Base-by-base conservation (phyloP, 2,888 invertebrate genomes). In the Limenitis camilla region DNA sequence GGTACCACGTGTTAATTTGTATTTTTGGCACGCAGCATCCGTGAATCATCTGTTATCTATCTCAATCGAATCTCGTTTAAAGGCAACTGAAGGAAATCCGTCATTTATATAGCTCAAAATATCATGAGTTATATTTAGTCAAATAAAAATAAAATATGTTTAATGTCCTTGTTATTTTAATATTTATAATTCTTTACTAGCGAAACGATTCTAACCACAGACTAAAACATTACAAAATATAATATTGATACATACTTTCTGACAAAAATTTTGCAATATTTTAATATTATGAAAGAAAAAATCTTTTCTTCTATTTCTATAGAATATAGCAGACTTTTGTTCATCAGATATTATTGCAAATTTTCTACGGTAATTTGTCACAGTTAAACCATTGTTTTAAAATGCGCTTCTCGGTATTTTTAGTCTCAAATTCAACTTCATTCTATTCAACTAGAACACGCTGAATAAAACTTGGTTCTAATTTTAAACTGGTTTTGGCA, bases 1-100 rank as follows among this genome's bases (percentile, higher is more conserved):
- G n/a, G n/a, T n/a, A n/a, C n/a, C 61, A 67, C 69, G 70, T 65
- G 72, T 65, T 70, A 68, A 67, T 71, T 69, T 53, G 64, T 71
- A 74, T 74, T 66, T 64, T 64, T 59, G 64, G 66, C 63, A 65
- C 63, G 61, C 56, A 57, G 31, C 48, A 30, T 33, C 38, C 42
- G 50, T 59, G 58, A 60, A 52, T 60, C 60, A 61, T 45, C 45
- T 36, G 43, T 41, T 49, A 52, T 51, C 49, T 52, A 49, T 56
- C 48, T 51, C 36, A 10, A 38, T 39, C 36, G 11, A 50, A 48
- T 19, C 56, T 52, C 38, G 40, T 44, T 30, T 30, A 49, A 27
- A 19, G 31, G 19, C n/a, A 39, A 46, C 31, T 33, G 33, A 45
- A 44, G 44, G 50, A 51, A 33, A 10, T 45, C n/a, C 33, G 33